Base-by-base conservation (phyloP, 1,140 invertebrate genomes). In the Drosophila subpulchrella region DNA sequence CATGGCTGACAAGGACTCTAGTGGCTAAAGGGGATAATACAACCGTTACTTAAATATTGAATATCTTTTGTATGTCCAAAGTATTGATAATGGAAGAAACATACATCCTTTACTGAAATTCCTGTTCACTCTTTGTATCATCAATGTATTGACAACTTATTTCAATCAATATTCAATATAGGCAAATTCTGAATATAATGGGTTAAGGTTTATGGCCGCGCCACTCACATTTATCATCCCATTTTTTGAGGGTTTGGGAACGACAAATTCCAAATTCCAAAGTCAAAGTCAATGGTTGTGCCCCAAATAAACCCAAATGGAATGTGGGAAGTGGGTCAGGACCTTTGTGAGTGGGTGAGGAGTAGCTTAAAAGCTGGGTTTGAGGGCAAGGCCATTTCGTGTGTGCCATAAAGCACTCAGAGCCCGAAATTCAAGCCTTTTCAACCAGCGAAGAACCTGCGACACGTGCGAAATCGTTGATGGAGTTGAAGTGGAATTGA, bases 401-500 rank as follows among this genome's bases (percentile, higher is more conserved):
- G 61, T 66, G 61, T 54, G 55, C 73, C 73, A 75, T 61, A 75
- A 73, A 61, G 50, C 68, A 75, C 53, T 38, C 51, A 39, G 50
- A 42, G 20, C 27, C 53, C 61, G 27, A 36, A 65, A 57, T 75
- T 56, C 59, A 46, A 57, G 59, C 71, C 71, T 46, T 56, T 57
- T 15, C 38, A 27, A 24, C 38, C 4, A 30, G 24, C 32, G 24
- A 30, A 44, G 62, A 70, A 20, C 51, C 34, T 27, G 47, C 73
- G 53, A 75, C 72, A 75, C 73, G 73, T 75, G 73, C 73, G 58
- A 56, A 81, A 68, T 75, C 78, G 79, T 72, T 75, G 71, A 50
- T 63, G 65, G 47, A 63, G 63, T 67, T 63, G 46, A 82, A 82
- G 81, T 67, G 59, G 75, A 86, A 86, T 86, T 86, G 83, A 86